Conservation (phyloP, 2,888 invertebrate species). For the Volucella inanis region DNA sequence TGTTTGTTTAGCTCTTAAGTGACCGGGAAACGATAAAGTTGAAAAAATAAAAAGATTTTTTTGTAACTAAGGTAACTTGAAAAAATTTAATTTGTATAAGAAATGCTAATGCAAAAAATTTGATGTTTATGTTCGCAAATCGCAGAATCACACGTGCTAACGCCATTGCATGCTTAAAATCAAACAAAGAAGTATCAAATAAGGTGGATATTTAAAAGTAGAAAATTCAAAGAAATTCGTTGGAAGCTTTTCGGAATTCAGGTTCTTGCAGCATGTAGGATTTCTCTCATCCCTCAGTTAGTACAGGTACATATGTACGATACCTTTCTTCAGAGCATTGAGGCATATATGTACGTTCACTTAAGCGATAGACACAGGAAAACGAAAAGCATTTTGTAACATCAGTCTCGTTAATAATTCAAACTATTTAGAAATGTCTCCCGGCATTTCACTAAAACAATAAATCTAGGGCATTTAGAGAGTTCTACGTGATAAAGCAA, state of each 20-base stretch:
- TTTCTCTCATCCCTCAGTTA: not conserved
- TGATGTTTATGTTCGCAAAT: too few relatives aligned
- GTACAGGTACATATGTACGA: too few relatives aligned
- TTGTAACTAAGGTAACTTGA: too few relatives aligned
- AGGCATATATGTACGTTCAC: not conserved
- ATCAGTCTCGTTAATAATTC: slow-evolving; percentile 18
- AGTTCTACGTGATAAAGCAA: slow-evolving; percentile 14
- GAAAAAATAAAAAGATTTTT: too few relatives aligned
- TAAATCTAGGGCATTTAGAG: not conserved
- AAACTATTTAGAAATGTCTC: slow-evolving; percentile 29
- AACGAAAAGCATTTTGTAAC: not conserved
- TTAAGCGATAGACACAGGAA: not conserved
- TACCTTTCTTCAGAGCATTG: too few relatives aligned
- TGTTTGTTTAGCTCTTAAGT: too few relatives aligned
- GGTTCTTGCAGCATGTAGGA: not conserved
- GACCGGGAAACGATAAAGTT: too few relatives aligned
- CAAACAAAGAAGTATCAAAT: not conserved
- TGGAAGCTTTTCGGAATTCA: not conserved
- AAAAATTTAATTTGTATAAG: too few relatives aligned
- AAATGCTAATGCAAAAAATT: too few relatives aligned
- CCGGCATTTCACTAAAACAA: slow-evolving; percentile 10
- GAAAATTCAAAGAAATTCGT: not conserved
- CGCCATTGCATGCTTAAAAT: too few relatives aligned
- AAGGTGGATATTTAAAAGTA: not conserved
- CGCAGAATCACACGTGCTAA: too few relatives aligned